Evolutionary conservation across 2,113 vertebrate genomes (phyloP).

Genomic region (Embiotoca jacksoni): DNA sequence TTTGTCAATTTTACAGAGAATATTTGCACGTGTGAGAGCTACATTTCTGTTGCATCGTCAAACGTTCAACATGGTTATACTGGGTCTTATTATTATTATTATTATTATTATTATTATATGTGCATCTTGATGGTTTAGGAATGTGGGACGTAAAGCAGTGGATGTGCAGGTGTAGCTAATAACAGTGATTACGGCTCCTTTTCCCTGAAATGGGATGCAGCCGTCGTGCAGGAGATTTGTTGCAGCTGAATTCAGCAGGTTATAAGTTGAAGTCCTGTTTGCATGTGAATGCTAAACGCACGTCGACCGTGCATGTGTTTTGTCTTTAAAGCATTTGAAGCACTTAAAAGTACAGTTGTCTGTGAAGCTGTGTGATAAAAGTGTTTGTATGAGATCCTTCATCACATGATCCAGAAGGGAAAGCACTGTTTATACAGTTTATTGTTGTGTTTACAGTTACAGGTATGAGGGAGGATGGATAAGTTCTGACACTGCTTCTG

Average conservation of each 20-base stretch:
- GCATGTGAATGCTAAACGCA: constrained; percentile 37
- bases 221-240: neutral
- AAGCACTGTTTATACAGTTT: neutral
- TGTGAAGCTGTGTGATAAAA: neutral
- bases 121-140: constrained; percentile 21
- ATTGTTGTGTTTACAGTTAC: neutral
- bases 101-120: neutral
- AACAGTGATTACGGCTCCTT: too few species aligned
- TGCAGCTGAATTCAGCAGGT: neutral
- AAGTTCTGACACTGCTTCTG: too few species aligned
- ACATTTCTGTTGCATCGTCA: constrained; percentile 44
- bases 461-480: neutral
- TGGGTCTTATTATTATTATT: too few species aligned
- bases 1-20: neutral
- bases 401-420: neutral
- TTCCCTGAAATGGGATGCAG: neutral
- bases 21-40: constrained; percentile 11
- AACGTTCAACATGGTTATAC: constrained; percentile 5
- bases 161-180: too few species aligned
- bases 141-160: neutral
- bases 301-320: constrained; percentile 9
- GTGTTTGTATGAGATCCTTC: neutral
- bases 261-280: neutral
- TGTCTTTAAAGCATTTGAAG: constrained; percentile 13
- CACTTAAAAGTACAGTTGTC: too few species aligned